Base-by-base conservation (phyloP, 2,797 vertebrate species). In the Paedocypris micromegethes region DNA sequence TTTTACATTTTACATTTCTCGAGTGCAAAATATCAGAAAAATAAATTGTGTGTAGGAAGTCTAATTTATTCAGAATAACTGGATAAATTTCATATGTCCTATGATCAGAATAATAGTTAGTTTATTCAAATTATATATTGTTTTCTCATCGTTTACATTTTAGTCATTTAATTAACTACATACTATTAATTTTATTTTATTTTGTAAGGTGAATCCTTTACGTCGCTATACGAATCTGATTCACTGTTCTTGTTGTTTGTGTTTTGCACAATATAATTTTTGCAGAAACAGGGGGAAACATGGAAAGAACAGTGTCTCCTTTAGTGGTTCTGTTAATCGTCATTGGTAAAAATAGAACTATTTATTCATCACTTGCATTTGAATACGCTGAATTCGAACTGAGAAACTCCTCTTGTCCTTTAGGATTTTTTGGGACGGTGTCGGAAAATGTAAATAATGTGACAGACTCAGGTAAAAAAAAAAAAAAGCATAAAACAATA, bases 321-420 rank as follows among this genome's bases (percentile, higher is more conserved):
- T 3, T 67, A 42, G 6, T 37, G 4, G 44, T 72, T 52, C 59
- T 75, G 4, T 45, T 54, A 46, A 7, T 75, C 45, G 8, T 75
- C 9, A 38, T 68, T 58, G 73, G 73, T 75, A 63, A 62, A 46
- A 38, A 47, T 23, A 23, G 23, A 23, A 23, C 23, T 23, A 23
- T 68, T 5, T 9, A 53, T 55, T 48, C 6, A 23, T 23, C 23
- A 23, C 23, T 23, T 23, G 23, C 23, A 23, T 23, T 23, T 23
- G 23, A 23, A 23, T 23, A 23, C 23, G 23, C 23, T 23, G 23
- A 23, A 23, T 23, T 23, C 23, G 1, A 23, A 23, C 23, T 23
- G 23, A 23, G 23, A 23, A 23, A 23, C 23, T 23, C 23, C 6
- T 54, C 3, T 69, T 2, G 60, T 48, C n/a, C 5, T 47, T 46